phyloP scores from a whole-genome alignment of 1,140 invertebrate genomes.

The Proctacanthus coquilletti region DNA sequence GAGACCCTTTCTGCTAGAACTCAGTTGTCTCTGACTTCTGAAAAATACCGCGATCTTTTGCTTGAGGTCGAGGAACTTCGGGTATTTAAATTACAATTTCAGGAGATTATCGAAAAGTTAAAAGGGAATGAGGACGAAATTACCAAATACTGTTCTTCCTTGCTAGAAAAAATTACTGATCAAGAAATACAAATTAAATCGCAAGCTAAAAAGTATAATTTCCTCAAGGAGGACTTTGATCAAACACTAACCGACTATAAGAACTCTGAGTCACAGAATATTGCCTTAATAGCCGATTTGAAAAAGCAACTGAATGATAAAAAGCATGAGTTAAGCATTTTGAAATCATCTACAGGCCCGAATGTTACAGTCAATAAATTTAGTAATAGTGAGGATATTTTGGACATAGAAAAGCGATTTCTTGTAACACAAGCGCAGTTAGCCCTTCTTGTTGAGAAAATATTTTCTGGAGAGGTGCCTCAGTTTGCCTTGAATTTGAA shows the following conservation, averaged over 20 bases:
- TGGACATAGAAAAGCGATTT: conserved; percentile 15
- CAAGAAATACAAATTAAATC: conserved; percentile 14
- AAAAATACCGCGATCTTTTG: conserved; percentile 5
- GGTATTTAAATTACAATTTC: conserved; percentile 17
- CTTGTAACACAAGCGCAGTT: conserved; percentile 17
- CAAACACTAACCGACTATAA: conserved; percentile 10
- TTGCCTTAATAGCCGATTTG: conserved; percentile 10
- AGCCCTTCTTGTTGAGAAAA: conserved; percentile 13
- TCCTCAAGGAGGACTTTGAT: conserved; percentile 20
- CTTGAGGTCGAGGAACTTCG: conserved; percentile 10
- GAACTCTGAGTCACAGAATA: conserved; percentile 13
- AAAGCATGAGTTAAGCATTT: conserved; percentile 7
- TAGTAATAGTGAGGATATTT: conserved; percentile 13
- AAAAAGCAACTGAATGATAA: conserved; percentile 6
- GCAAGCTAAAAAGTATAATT: conserved; percentile 15
- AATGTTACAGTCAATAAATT: too few relatives aligned
- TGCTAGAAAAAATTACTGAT: conserved; percentile 12
- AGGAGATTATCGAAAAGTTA: conserved; percentile 20
- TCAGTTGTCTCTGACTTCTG: too few relatives aligned
- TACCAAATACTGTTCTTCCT: conserved; percentile 9
- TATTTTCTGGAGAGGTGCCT: conserved; percentile 11
- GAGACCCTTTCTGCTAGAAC: too few relatives aligned
- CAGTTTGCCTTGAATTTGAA: not conserved
- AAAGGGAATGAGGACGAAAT: conserved; percentile 15
- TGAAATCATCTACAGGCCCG: conserved; percentile 10